A percentile compares a stretch with the other conserved stretches of the same genome.
phyloP scores from a whole-genome alignment of 64 coral and sea anemone genomes.

The Montipora capricornis region DNA sequence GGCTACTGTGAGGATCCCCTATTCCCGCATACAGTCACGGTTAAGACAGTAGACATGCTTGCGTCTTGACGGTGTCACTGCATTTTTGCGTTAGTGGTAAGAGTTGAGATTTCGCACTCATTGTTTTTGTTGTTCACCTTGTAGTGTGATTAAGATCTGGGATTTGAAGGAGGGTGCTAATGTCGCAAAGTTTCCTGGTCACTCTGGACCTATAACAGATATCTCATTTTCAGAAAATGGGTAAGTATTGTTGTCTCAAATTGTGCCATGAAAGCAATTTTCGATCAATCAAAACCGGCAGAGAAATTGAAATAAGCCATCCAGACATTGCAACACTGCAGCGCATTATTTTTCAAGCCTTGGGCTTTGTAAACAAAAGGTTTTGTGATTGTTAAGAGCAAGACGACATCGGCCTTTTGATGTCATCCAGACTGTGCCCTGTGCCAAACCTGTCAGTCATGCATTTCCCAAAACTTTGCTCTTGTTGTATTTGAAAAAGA shows the following conservation, averaged over 20 bases:
- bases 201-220: constrained; percentile 97
- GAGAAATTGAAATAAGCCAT: no score
- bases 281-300: no score
- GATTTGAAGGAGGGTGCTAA: constrained; percentile 98
- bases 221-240: constrained; percentile 99
- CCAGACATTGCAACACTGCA: no score
- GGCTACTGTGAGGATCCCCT: no score
- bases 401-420: no score
- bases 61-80: not conserved
- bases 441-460: no score
- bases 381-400: no score
- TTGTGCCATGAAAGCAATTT: not conserved
- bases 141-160: constrained; percentile 99
- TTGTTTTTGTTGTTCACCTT: not conserved
- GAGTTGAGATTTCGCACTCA: not conserved
- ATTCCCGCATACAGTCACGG: not conserved
- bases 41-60: not conserved
- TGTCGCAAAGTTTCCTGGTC: constrained; percentile 98
- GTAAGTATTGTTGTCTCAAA: constrained; percentile 40
- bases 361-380: no score
- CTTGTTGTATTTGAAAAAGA: no score
- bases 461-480: no score
- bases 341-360: no score
- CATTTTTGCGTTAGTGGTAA: not conserved
- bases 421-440: no score